Conservation (phyloP, 2,797 vertebrate genomes). For the Odontamblyopus lacepedii region DNA sequence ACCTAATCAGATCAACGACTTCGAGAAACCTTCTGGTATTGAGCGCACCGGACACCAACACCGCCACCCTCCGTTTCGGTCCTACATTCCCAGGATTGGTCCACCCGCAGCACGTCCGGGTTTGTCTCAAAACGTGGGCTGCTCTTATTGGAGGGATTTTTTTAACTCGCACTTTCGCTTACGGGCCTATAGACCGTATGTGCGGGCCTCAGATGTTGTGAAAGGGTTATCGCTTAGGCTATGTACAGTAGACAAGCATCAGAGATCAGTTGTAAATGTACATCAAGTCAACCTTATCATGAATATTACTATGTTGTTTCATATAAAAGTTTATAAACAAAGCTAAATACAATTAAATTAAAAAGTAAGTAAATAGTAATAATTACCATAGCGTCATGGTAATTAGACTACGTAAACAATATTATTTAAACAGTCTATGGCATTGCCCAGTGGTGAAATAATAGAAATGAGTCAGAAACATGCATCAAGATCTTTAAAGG, state of each 20-base stretch:
- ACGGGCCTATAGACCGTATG: too few relatives aligned
- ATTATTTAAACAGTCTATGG: too few relatives aligned
- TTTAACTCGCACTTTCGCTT: slow-evolving; percentile 42
- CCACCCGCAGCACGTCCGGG: slow-evolving; percentile 50
- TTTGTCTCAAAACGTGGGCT: slow-evolving; percentile 70
- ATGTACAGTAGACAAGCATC: background rate
- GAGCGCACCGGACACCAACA: background rate
- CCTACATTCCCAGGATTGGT: slow-evolving; percentile 55
- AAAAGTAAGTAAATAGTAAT: too few relatives aligned
- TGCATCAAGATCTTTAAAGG: too few relatives aligned
- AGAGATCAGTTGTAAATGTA: background rate
- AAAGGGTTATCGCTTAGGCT: too few relatives aligned
- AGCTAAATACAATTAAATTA: too few relatives aligned
- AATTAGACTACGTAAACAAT: too few relatives aligned
- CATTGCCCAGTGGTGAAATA: too few relatives aligned
- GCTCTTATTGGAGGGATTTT: slow-evolving; percentile 70
- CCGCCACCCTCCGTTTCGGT: slow-evolving; percentile 24
- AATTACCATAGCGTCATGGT: too few relatives aligned
- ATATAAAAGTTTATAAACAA: too few relatives aligned
- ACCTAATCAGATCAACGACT: slow-evolving; percentile 21
- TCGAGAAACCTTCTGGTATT: slow-evolving; percentile 17
- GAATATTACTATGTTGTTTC: too few relatives aligned
- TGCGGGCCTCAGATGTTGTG: background rate
- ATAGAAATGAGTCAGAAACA: too few relatives aligned
- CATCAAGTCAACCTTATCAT: background rate